phyloP scores from a whole-genome alignment of 2,113 vertebrate genomes.

The Orcinus orca region DNA sequence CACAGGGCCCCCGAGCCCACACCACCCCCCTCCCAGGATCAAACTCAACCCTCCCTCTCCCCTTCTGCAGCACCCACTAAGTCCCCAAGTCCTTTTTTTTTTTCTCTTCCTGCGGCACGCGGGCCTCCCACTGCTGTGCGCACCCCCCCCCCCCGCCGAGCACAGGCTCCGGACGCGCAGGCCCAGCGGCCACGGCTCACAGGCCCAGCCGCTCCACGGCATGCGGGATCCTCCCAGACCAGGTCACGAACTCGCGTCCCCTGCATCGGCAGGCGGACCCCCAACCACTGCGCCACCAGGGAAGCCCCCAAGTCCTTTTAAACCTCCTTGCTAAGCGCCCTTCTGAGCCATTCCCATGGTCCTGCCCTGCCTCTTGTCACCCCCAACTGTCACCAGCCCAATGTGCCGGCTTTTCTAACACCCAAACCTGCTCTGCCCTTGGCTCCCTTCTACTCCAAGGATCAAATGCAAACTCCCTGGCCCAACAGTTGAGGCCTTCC shows the following conservation, averaged over 20 bases:
- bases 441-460: not conserved
- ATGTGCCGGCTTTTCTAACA: not conserved
- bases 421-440: not conserved
- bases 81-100: not conserved
- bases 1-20: not conserved
- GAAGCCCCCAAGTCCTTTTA: not conserved
- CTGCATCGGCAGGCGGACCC: too few species aligned
- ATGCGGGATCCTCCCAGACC: too few species aligned
- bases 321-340: not conserved
- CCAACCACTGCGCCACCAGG: too few species aligned
- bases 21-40: too few species aligned
- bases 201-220: accelerated
- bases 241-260: too few species aligned
- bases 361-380: not conserved
- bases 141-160: too few species aligned
- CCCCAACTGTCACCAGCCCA: not conserved
- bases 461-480: not conserved
- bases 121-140: too few species aligned
- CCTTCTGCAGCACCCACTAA: not conserved
- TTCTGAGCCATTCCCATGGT: not conserved
- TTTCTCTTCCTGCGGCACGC: too few species aligned
- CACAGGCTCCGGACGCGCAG: too few species aligned
- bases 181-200: too few species aligned
- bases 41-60: not conserved
- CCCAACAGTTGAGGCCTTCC: not conserved